These are phyloP conservation scores for Megaustenia siamemsis DNA, from an alignment of 2,888 invertebrate species.

Conservation along the genomic window DNA sequence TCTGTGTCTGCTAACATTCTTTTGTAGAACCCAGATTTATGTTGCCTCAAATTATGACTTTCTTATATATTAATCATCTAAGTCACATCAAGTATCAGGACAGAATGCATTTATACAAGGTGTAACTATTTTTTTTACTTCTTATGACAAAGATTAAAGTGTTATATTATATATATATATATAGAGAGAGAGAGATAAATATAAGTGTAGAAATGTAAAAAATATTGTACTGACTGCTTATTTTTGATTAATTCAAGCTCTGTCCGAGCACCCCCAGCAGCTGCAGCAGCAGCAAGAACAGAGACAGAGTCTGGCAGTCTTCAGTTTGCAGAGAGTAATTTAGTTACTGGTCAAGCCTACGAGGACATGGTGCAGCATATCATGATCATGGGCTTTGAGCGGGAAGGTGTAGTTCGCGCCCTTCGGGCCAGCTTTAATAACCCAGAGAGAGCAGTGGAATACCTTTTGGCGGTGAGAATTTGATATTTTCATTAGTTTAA, in stretches of 20 bases:
- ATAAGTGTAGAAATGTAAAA: no score
- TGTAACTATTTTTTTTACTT: no score
- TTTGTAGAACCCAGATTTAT: no score
- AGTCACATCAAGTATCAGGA: no score
- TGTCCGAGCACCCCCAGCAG: conserved; percentile 21
- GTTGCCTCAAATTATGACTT: no score
- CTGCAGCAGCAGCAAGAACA: conserved; percentile 48
- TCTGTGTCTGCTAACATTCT: no score
- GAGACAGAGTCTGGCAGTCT: conserved; percentile 54
- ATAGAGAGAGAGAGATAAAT: no score
- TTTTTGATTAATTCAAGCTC: neutral
- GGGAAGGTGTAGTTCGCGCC: conserved; percentile 89
- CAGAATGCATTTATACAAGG: no score
- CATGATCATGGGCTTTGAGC: conserved; percentile 97
- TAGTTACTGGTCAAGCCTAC: conserved; percentile 85
- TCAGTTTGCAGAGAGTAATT: conserved; percentile 75
- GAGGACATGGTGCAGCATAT: conserved; percentile 91
- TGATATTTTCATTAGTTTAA: neutral
- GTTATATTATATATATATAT: no score
- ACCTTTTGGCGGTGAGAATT: conserved; percentile 85
- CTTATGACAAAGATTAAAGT: no score
- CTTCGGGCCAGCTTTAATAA: conserved; percentile 97
- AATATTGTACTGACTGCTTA: neutral
- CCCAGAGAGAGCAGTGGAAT: conserved; percentile 98
- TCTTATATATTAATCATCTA: no score